Conservation (phyloP, 2,797 vertebrate genomes). For the Lagocephalus sceleratus region DNA sequence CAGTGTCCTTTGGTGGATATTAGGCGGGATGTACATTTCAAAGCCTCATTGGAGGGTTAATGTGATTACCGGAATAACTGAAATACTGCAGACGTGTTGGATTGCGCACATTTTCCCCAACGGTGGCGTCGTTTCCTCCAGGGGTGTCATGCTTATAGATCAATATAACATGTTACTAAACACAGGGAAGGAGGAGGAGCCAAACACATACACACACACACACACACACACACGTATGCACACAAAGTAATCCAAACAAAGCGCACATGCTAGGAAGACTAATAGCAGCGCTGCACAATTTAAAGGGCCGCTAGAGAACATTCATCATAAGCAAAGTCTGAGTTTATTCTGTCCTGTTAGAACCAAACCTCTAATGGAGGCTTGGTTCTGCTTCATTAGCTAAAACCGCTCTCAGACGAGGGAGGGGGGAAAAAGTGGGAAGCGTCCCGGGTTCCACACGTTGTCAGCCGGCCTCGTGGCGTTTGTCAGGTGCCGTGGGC, state of each 20-base stretch:
- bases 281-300: conserved; percentile 40
- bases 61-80: conserved; percentile 11
- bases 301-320: conserved; percentile 36
- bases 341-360: conserved; percentile 31
- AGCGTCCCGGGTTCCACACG: not conserved
- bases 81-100: conserved; percentile 23
- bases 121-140: no score
- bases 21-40: conserved; percentile 25
- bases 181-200: conserved; percentile 27
- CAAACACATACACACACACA: conserved; percentile 22
- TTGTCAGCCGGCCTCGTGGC: conserved; percentile 2
- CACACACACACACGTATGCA: not conserved
- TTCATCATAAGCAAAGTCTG: conserved; percentile 48
- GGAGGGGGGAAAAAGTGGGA: not conserved
- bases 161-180: conserved; percentile 46
- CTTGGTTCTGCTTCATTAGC: conserved; percentile 21
- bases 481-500: conserved; percentile 14
- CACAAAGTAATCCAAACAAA: conserved; percentile 27
- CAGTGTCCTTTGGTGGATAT: conserved; percentile 18
- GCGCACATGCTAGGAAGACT: conserved; percentile 35
- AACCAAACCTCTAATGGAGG: conserved; percentile 26
- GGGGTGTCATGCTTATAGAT: conserved; percentile 44
- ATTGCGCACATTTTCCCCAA: conserved; percentile 27
- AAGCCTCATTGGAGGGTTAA: conserved; percentile 13
- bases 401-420: not conserved